A percentile compares a stretch with the other conserved stretches of the same genome.
These are phyloP conservation scores for Melanerpes aurifrons DNA, from an alignment of 2,113 vertebrate genomes.

Conservation along the genomic window DNA sequence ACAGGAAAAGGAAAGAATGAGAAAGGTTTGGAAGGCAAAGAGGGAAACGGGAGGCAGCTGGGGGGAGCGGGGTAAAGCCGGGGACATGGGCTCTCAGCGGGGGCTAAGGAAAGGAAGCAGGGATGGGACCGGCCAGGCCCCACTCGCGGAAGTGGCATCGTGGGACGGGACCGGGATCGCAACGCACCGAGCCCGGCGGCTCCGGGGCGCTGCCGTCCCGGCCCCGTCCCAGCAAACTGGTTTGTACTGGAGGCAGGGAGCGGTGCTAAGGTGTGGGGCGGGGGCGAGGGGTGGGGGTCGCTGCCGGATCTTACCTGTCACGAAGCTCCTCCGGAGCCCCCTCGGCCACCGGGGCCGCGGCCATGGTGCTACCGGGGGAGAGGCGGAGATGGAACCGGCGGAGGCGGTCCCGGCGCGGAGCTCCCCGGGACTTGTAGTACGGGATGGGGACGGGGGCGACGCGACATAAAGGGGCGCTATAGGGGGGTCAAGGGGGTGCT, in stretches of 20 bases:
- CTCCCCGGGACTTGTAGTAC: slow-evolving; percentile 49
- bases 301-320: not conserved
- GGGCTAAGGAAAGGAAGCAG: not conserved
- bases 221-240: too few relatives aligned
- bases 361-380: slow-evolving; percentile 24
- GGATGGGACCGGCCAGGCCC: slow-evolving; percentile 4
- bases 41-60: too few relatives aligned
- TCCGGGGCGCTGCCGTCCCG: too few relatives aligned
- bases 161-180: not conserved
- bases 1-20: not conserved
- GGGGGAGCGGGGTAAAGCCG: too few relatives aligned
- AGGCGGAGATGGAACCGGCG: not conserved
- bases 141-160: slow-evolving; percentile 15
- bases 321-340: not conserved
- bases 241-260: too few relatives aligned
- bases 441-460: not conserved
- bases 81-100: not conserved
- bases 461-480: too few relatives aligned
- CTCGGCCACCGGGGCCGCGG: slow-evolving; percentile 33
- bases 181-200: not conserved
- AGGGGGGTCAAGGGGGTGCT: too few relatives aligned
- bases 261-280: too few relatives aligned
- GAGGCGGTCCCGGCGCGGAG: not conserved
- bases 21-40: not conserved
- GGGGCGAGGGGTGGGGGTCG: too few relatives aligned